Evolutionary conservation across 2,797 vertebrate species (phyloP).

Genomic region (Pangasius krempfi): DNA sequence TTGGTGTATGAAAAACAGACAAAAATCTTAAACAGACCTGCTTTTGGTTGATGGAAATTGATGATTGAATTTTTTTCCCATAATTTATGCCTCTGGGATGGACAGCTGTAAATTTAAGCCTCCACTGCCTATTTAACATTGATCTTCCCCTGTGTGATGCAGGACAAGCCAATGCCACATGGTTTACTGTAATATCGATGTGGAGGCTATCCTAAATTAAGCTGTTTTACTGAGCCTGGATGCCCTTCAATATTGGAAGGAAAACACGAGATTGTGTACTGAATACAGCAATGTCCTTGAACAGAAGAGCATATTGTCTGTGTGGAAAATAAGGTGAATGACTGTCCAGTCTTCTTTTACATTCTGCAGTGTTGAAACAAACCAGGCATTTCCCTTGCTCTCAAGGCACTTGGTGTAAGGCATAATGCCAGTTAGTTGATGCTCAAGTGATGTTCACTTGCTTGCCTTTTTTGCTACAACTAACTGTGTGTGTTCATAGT

Average conservation of each 20-base stretch:
- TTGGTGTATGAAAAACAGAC: slow-evolving; percentile 9
- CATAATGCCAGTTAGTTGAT: slow-evolving; percentile 21
- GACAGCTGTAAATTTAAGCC: slow-evolving; percentile 14
- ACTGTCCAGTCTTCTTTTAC: slow-evolving; percentile 28
- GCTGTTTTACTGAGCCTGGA: slow-evolving; percentile 14
- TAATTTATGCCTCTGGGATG: slow-evolving; percentile 28
- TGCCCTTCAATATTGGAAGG: slow-evolving; percentile 22
- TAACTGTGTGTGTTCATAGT: background rate
- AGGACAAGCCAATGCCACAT: slow-evolving; percentile 27
- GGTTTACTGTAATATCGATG: slow-evolving; percentile 45
- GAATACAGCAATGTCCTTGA: slow-evolving; percentile 16
- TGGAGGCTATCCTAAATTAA: slow-evolving; percentile 38
- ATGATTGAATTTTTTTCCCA: background rate
- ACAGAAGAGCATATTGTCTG: background rate
- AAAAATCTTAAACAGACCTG: background rate
- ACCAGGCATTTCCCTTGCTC: slow-evolving; percentile 36
- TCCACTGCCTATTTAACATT: slow-evolving; percentile 25
- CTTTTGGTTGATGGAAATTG: slow-evolving; percentile 15
- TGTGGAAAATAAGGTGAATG: slow-evolving; percentile 38
- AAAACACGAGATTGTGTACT: slow-evolving; percentile 25
- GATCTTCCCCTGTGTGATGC: slow-evolving; percentile 37
- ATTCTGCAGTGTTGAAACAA: slow-evolving; percentile 32
- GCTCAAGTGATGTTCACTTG: slow-evolving; percentile 7
- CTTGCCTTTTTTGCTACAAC: slow-evolving; percentile 7
- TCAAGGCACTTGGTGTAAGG: slow-evolving; percentile 14